Base-by-base conservation (phyloP, 2,797 vertebrate species). In the Microchirus variegatus region DNA sequence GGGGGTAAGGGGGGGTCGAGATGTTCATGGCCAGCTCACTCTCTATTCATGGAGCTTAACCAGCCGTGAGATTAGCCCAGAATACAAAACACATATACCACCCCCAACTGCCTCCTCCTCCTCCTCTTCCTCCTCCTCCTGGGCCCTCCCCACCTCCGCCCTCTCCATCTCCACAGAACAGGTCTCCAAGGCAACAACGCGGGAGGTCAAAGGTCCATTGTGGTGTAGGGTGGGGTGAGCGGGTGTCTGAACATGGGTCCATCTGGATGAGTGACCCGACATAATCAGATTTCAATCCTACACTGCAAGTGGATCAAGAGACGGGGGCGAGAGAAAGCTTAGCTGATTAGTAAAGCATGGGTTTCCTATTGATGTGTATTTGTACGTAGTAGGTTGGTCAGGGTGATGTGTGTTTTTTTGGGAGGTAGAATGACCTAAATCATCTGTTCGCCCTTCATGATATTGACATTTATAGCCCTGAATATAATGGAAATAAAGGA, bases 221-320 rank as follows among this genome's bases (percentile, higher is more conserved):
- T 94, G 95, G 95, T 91, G 94, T 92, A 91, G 94, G 91, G 82
- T 89, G 93, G 70, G 94, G 94, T 90, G 93, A 92, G 92, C 43
- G 77, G 54, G 67, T 44, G 61, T 94, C 94, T 94, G 96, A 96
- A 94, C 93, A 91, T 94, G 94, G 95, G 95, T 96, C 95, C 96
- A 98, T 98, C 96, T 98, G 96, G 96, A 96, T 94, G 95, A 97
- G 96, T 96, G 96, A 98, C 95, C 95, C 90, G 89, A 97, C 95
- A 96, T 96, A 97, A 98, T 97, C 95, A 97, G 94, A 96, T 94
- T 97, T 96, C 96, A 96, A 95, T 96, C 95, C 94, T 93, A 92
- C 92, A 94, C 94, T 92, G 78, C 74, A 81, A 81, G 82, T 88
- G 73, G 80, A 68, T 70, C 57, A 73, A 70, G 60, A 64, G 70